Base-by-base conservation (phyloP, 2,888 invertebrate species). In the Muschampia plurimacula region DNA sequence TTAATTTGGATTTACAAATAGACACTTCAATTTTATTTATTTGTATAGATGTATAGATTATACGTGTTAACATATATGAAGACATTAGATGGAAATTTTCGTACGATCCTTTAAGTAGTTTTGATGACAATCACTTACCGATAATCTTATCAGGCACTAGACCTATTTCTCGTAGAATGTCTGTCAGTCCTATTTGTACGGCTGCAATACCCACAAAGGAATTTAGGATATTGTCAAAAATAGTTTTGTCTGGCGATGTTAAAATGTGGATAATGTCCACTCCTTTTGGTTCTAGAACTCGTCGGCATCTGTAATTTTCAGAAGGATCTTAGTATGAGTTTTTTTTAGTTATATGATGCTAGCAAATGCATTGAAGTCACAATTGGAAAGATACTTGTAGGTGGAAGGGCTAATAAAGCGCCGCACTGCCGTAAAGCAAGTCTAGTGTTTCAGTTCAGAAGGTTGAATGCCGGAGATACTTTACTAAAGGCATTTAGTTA, bases 221-320 rank as follows among this genome's bases (percentile, higher is more conserved):
- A 8, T 52, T 15, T 8, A 52, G 15, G 15, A 52, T 52, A 15
- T 52, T 52, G 15, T 52, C 52, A 7, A 15, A 52, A 15, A 52
- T 52, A 52, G 52, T 52, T 52, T 52, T 52, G 15, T 52, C 52
- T 15, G 52, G 52, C 52, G 52, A 52, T 52, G 52, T 52, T 15
- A 52, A 15, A 52, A 52, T 52, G 52, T 52, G 52, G 15, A 52
- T 8, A 52, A 52, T 52, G 15, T 52, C 52, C 15, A 52, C 52
- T 15, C 52, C 52, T 52, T 52, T 52, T 15, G 52, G 52, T 52
- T 52, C 52, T 15, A 52, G 1, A 6, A 52, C 52, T 6, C 52
- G 52, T 7, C 52, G 52, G 7, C 52, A 52, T 7, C 52, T 52
- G 15, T 8, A 52, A 8, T 7, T 15, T 52, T 52, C 7, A 2